These are phyloP conservation scores for Phenacoccus solenopsis DNA, from an alignment of 1,140 invertebrate genomes.

Conservation along the genomic window DNA sequence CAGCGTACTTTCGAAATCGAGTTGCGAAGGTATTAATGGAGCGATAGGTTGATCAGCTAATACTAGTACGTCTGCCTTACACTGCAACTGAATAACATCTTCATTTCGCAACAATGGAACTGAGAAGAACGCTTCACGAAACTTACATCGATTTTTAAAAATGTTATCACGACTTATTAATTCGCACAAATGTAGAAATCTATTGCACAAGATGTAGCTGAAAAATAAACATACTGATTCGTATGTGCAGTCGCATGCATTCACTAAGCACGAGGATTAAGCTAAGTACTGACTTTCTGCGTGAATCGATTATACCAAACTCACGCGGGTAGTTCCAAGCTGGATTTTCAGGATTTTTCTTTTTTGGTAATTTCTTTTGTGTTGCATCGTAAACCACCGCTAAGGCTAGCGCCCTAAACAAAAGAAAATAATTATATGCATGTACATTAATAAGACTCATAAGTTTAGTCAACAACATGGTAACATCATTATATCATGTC, in stretches of 20 bases:
- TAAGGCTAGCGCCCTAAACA: conserved; percentile 28
- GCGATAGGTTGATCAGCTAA: conserved; percentile 45
- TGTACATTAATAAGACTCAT: no score
- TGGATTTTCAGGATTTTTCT: conserved; percentile 51
- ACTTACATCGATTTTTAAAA: conserved; percentile 25
- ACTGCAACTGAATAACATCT: conserved; percentile 43
- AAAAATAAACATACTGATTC: conserved; percentile 29
- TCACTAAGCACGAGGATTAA: neutral
- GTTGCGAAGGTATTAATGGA: conserved; percentile 36
- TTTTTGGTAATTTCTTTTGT: conserved; percentile 59
- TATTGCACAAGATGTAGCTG: conserved; percentile 53
- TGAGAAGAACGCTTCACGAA: conserved; percentile 23
- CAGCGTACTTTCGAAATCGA: conserved; percentile 35
- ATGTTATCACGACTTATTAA: conserved; percentile 40
- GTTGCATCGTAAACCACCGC: conserved; percentile 64
- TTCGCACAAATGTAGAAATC: conserved; percentile 57
- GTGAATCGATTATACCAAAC: conserved; percentile 54
- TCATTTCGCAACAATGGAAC: conserved; percentile 21
- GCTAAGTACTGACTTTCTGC: conserved; percentile 49
- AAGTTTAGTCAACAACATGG: neutral
- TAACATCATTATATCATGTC: no score
- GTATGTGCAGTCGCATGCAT: neutral
- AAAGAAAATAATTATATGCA: no score
- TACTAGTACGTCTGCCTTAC: conserved; percentile 48
- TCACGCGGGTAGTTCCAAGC: conserved; percentile 53